Base-by-base conservation (phyloP, 2,113 vertebrate species). In the Pelmatolapia mariae region DNA sequence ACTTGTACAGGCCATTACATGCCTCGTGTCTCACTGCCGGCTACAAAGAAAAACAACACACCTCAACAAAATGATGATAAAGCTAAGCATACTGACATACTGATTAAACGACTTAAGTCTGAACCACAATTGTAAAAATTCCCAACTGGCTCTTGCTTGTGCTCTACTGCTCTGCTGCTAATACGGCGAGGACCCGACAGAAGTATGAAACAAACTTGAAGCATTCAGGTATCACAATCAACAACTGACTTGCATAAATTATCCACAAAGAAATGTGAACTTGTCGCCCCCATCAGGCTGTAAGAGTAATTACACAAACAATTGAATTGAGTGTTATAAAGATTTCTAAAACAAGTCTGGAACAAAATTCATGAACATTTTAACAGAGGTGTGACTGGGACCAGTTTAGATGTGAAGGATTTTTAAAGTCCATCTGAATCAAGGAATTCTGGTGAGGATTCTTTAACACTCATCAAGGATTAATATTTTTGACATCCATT, bases 1-100 rank as follows among this genome's bases (percentile, higher is more conserved):
- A 97, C 90, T 99, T 99, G 95, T 99, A 99, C 52, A 99, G 97
- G 63, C 99, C 98, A 82, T 98, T 99, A 93, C 98, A 99, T 4
- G 99, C 99, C 93, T 99, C 99, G 4, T 99, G 98, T 61, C 98
- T 97, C 90, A 99, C 99, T 0, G 99, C 98, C 87, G 97, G 98
- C 98, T 99, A 90, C 6, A 81, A 83, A 26, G 16, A 80, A 84
- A 76, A 80, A 80, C 8, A 66, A 29, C 52, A 53, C 18, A 40
- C 5, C n/a, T 40, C 50, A 63, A 61, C 19, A 53, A 18, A 47
- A 8, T 2, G 3, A 16, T 43, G 29, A 63, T 1, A 0, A 63
- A 36, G 29, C 4, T 1, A 33, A 33, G 29, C 59, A 63, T 0
- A 33, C 59, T 63, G 29, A 33, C 16, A 63, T 36, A 10, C 29